Percentiles rank a stretch among this genome's conserved stretches.
Conservation (phyloP, 2,888 invertebrate species). For the Ramazzottius varieornatus region DNA sequence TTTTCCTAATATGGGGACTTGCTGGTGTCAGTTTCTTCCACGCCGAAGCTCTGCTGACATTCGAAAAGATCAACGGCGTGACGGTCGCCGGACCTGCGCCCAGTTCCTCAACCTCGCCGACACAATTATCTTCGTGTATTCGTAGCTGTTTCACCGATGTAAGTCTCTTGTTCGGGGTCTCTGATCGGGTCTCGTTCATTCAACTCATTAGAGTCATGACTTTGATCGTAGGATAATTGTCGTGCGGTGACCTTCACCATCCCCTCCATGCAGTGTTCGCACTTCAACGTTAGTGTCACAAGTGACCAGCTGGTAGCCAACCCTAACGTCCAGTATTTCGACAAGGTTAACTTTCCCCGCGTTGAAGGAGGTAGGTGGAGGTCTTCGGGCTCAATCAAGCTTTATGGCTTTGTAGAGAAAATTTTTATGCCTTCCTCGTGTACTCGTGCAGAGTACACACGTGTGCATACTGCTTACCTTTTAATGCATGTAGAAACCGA, state of each 20-base stretch:
- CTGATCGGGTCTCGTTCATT: no score
- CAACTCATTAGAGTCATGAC: no score
- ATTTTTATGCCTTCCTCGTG: no score
- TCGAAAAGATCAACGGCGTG: background rate
- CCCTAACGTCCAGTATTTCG: background rate
- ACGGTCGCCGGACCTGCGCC: background rate
- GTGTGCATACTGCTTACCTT: no score
- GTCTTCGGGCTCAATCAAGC: no score
- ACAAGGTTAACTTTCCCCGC: background rate
- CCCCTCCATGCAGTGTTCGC: background rate
- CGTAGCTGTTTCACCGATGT: background rate
- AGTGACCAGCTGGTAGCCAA: background rate
- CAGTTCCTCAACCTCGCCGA: background rate
- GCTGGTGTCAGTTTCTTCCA: background rate
- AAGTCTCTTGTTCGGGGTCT: background rate
- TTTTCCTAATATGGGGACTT: background rate
- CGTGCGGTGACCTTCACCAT: background rate
- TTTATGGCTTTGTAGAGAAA: no score
- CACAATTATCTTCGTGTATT: background rate
- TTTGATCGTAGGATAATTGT: background rate
- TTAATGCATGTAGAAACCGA: no score
- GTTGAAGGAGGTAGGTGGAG: no score
- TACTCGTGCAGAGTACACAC: no score
- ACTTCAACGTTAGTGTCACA: background rate
- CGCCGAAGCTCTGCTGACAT: background rate